phyloP scores from a whole-genome alignment of 2,113 vertebrate genomes.

The Heptranchias perlo region DNA sequence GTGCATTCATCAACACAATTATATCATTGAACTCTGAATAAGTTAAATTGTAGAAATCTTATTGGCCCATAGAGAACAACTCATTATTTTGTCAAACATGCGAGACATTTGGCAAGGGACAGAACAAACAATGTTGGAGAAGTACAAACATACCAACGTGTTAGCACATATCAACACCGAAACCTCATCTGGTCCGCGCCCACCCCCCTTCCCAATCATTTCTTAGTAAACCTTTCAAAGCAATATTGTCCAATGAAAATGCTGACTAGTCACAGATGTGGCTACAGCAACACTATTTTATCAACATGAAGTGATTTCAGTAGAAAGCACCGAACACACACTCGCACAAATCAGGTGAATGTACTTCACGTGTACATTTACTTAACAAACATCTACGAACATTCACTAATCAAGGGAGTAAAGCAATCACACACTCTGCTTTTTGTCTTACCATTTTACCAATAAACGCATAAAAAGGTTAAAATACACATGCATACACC shows the following conservation, averaged over 20 bases:
- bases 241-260: no score
- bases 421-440: not conserved
- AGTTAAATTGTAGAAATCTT: constrained; percentile 36
- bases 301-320: not conserved
- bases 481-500: not conserved
- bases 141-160: not conserved
- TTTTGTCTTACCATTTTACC: not conserved
- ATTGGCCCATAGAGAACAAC: constrained; percentile 36
- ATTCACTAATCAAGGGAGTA: not conserved
- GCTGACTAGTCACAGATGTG: not conserved
- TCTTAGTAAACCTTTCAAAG: not conserved
- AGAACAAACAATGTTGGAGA: constrained; percentile 2
- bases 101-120: not conserved
- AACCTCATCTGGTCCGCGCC: not conserved
- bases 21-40: constrained; percentile 31
- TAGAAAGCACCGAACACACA: not conserved
- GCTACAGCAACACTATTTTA: not conserved
- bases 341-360: not conserved
- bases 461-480: not conserved
- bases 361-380: no score
- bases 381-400: no score
- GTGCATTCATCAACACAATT: constrained; percentile 25
- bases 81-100: constrained; percentile 26
- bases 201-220: not conserved
- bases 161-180: not conserved